Evolutionary conservation across 2,888 invertebrate species (phyloP).

Genomic region (Resseliella maxima): DNA sequence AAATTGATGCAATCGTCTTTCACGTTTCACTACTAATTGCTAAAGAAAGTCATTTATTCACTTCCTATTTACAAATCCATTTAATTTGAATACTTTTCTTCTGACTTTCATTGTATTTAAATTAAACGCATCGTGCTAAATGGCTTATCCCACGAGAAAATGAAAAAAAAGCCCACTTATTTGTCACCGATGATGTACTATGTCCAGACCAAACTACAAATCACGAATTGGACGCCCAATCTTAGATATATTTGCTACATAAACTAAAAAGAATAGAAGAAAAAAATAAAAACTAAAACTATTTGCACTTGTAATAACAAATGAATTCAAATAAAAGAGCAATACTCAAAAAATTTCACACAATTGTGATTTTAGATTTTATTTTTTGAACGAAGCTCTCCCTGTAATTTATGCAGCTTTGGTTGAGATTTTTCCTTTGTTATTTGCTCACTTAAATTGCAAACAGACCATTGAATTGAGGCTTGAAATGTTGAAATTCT

Average conservation of each 20-base stretch:
- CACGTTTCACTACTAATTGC: background rate
- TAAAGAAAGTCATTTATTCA: constrained; percentile 24
- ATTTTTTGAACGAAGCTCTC: background rate
- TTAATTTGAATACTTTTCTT: background rate
- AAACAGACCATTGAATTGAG: background rate
- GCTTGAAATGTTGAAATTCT: background rate
- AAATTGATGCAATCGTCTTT: background rate
- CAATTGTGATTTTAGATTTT: background rate
- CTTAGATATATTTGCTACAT: background rate
- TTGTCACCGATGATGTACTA: constrained; percentile 1
- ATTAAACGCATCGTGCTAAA: background rate
- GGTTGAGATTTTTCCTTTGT: constrained; percentile 29
- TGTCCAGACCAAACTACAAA: background rate
- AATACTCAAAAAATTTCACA: constrained; percentile 13
- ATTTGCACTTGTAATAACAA: constrained; percentile 21
- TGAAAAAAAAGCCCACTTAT: background rate
- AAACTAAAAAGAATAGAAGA: background rate
- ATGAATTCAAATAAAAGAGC: constrained; percentile 24
- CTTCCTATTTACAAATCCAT: background rate
- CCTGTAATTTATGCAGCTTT: background rate
- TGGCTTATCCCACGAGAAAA: constrained; percentile 13
- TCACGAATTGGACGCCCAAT: background rate
- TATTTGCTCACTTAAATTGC: background rate
- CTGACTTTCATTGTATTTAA: background rate
- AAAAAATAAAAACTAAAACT: background rate